Base-by-base conservation (phyloP, 2,888 invertebrate species). In the Morpho helenor region DNA sequence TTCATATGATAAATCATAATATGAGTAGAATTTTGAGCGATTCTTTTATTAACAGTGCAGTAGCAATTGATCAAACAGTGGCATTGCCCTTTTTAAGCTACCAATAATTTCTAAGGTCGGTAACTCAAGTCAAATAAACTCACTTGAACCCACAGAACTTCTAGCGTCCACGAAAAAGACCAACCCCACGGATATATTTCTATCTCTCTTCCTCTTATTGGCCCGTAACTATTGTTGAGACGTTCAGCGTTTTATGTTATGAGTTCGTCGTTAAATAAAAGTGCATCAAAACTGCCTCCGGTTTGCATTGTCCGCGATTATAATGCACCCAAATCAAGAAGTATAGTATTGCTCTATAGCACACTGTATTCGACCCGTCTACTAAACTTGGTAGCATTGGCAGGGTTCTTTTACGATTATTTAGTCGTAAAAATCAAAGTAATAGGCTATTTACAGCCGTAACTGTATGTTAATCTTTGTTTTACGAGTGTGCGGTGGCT, bases 401-500 rank as follows among this genome's bases (percentile, higher is more conserved):
- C 83, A 75, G 83, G 87, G 87, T 84, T 87, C 89, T 84, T 91
- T 91, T 91, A 91, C 91, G 91, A 91, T 91, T 91, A 91, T 91
- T 91, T 91, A 91, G 91, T 91, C 90, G 89, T 91, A 91, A 91
- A 91, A 91, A 91, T 91, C 91, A 91, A 91, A 91, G 91, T 91
- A 89, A 91, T 89, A 85, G 91, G 82, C 89, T 89, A 90, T 91
- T 91, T 89, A 88, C 88, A 86, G 74, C 80, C 81, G 87, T 88
- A 86, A 90, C 81, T 84, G 88, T 89, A 87, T 89, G 87, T 88
- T 89, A 90, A 90, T 89, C 87, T 88, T 86, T 88, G 87, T 90
- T 89, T 89, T 87, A 89, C 84, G 89, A 85, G 79, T 85, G 79
- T 76, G 78, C 76, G 77, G 83, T 78, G 81, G 85, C 86, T 88